Evolutionary conservation across 2,113 vertebrate genomes (phyloP).

Genomic region (Ibidorhyncha struthersii): DNA sequence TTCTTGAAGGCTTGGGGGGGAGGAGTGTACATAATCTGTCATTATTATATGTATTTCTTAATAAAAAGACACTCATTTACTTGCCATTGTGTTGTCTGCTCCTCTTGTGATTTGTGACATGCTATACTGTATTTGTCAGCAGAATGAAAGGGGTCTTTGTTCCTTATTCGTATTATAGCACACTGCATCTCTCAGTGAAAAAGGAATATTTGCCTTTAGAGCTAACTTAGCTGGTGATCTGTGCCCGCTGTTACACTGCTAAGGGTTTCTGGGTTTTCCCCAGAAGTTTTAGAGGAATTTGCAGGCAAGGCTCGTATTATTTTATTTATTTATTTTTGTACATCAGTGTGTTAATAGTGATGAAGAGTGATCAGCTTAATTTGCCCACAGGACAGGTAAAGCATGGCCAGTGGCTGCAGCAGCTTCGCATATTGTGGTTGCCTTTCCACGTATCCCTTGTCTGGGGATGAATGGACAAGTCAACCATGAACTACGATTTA

Average conservation of each 20-base stretch:
- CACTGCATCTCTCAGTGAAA: not conserved
- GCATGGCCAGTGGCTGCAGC: not conserved
- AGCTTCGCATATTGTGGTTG: not conserved
- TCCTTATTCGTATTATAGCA: not conserved
- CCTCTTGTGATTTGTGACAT: slow-evolving; percentile 55
- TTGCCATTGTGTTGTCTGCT: slow-evolving; percentile 23
- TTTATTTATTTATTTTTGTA: not conserved
- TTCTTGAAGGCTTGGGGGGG: not conserved
- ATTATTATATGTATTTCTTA: slow-evolving; percentile 14
- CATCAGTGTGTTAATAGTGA: not conserved
- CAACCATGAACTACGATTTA: not conserved
- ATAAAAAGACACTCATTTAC: slow-evolving; percentile 40
- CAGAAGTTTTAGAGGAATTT: not conserved
- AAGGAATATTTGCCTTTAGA: slow-evolving; percentile 27
- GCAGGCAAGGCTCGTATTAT: not conserved
- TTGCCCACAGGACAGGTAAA: not conserved
- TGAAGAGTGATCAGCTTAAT: not conserved
- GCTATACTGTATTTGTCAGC: slow-evolving; percentile 61
- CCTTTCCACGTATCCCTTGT: not conserved
- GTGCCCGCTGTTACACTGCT: not conserved
- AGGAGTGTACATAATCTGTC: not conserved
- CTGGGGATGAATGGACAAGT: not conserved
- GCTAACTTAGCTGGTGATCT: slow-evolving; percentile 1
- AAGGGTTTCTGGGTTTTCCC: not conserved
- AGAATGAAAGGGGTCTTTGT: slow-evolving; percentile 62